phyloP scores from a whole-genome alignment of 2,797 vertebrate species.

The Pantherophis alleghaniensis region DNA sequence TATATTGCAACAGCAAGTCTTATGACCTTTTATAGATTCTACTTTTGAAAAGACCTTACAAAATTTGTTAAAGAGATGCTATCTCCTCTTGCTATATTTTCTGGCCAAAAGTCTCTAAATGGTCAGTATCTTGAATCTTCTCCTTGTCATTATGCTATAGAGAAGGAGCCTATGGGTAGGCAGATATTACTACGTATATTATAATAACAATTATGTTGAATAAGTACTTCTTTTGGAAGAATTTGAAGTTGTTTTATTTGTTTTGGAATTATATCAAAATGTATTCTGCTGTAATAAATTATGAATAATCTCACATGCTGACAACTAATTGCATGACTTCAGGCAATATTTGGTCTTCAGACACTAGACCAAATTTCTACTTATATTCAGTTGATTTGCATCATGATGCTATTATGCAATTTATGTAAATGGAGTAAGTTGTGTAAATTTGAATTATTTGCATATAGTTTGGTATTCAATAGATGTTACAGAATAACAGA shows the following conservation, averaged over 20 bases:
- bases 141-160: background rate
- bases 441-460: background rate
- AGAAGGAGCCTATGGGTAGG: background rate
- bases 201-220: background rate
- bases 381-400: background rate
- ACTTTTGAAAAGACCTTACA: background rate
- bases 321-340: background rate
- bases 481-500: background rate
- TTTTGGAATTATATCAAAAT: background rate
- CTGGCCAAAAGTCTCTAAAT: too few relatives aligned
- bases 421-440: background rate
- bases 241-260: background rate
- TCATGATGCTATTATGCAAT: background rate
- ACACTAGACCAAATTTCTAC: background rate
- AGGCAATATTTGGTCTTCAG: background rate
- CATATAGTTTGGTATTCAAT: background rate
- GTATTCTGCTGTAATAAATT: background rate
- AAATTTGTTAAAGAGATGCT: background rate
- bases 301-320: background rate
- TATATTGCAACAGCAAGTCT: background rate
- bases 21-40: background rate
- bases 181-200: background rate
- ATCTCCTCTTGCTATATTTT: background rate
- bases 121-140: background rate
- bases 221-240: background rate